Evolutionary conservation across 1,140 invertebrate genomes (phyloP).

Genomic region (Pissodes strobi): DNA sequence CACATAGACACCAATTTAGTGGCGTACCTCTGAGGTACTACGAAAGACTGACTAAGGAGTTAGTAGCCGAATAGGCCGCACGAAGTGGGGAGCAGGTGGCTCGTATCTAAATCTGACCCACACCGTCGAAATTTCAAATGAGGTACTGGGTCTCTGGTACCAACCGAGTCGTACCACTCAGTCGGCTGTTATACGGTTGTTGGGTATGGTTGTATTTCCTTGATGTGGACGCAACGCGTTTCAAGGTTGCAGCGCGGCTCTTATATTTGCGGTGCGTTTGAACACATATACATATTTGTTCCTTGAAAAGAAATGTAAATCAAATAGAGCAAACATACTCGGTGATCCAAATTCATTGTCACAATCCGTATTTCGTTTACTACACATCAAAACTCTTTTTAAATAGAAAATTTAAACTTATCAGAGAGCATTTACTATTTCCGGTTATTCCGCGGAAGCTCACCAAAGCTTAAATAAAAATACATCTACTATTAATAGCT

Average conservation of each 20-base stretch:
- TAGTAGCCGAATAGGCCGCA: slow-evolving; percentile 13
- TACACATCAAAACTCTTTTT: too few relatives aligned
- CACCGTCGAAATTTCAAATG: slow-evolving; percentile 36
- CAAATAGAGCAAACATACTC: too few relatives aligned
- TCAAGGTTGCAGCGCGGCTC: slow-evolving; percentile 16
- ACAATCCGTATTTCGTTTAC: too few relatives aligned
- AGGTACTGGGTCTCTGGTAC: slow-evolving; percentile 33
- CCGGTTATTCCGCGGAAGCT: too few relatives aligned
- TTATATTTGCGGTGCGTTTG: too few relatives aligned
- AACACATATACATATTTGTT: too few relatives aligned
- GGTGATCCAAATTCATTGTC: too few relatives aligned
- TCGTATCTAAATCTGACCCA: slow-evolving; percentile 36
- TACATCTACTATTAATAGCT: too few relatives aligned
- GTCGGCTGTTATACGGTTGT: slow-evolving; percentile 21
- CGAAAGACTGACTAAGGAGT: slow-evolving; percentile 33
- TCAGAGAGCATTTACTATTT: too few relatives aligned
- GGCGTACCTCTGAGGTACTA: slow-evolving; percentile 32
- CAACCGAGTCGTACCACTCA: slow-evolving; percentile 18
- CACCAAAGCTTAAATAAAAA: too few relatives aligned
- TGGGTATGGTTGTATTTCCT: slow-evolving; percentile 13
- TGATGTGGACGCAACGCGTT: slow-evolving; percentile 11
- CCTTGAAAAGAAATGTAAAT: too few relatives aligned
- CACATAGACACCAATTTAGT: slow-evolving; percentile 22
- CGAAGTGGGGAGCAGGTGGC: slow-evolving; percentile 33
- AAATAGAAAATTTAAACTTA: too few relatives aligned